A percentile compares a stretch with the other conserved stretches of the same genome.
Evolutionary conservation across 1,140 invertebrate genomes (phyloP).

Genomic region (Pinna nobilis): DNA sequence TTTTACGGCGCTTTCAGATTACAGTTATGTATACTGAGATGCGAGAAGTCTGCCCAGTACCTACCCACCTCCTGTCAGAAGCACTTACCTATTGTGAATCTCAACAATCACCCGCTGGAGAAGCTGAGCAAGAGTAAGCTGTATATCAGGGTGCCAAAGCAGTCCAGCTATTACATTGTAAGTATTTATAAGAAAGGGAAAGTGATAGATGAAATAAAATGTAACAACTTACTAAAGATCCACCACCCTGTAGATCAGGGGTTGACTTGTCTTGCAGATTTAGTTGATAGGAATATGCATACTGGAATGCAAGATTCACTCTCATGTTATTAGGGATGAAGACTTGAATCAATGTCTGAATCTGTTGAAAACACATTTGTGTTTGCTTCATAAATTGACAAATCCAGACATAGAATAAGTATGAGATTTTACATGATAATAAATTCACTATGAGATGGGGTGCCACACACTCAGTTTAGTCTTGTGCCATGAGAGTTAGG

Average conservation of each 20-base stretch:
- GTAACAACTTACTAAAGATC: not conserved
- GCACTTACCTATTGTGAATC: conserved; percentile 85
- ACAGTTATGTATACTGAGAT: conserved; percentile 93
- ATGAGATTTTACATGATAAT: too few species aligned
- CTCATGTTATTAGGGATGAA: not conserved
- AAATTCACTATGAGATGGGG: too few species aligned
- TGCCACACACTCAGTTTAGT: too few species aligned
- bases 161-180: conserved; percentile 85
- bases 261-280: too few species aligned
- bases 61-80: conserved; percentile 91
- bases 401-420: too few species aligned
- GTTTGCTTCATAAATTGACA: too few species aligned
- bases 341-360: not conserved
- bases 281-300: not conserved
- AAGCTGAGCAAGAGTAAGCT: conserved; percentile 87
- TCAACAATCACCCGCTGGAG: conserved; percentile 83
- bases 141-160: conserved; percentile 90
- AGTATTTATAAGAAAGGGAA: conserved; percentile 36
- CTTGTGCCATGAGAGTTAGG: too few species aligned
- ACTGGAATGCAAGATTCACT: not conserved
- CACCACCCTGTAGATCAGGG: not conserved
- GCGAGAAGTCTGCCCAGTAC: conserved; percentile 96
- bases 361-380: not conserved
- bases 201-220: too few species aligned
- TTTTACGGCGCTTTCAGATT: conserved; percentile 77